Base-by-base conservation (phyloP, 2,888 invertebrate species). In the Eilema griseolum region DNA sequence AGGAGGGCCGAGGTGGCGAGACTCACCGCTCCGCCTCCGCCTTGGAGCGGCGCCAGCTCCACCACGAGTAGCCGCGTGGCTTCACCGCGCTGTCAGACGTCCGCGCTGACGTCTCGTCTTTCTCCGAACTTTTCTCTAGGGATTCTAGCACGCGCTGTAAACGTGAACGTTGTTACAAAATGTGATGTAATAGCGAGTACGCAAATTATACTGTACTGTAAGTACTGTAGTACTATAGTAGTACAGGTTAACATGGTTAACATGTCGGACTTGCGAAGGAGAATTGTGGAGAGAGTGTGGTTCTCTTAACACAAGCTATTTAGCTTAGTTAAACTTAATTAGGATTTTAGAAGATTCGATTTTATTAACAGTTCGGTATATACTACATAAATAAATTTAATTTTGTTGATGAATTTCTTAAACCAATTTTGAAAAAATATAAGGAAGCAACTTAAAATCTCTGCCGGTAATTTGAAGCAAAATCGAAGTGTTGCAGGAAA, bases 41-140 rank as follows among this genome's bases (percentile, higher is more conserved):
- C 71, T 89, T 92, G 77, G 96, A 93, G 31, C 97, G 95, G 1
- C 97, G 92, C 97, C 97, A 97, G 88, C 95, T 96, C 96, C 97
- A 97, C 96, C 97, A 97, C 62, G 96, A 96, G 88, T 96, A 96
- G 69, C 95, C 92, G 74, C 95, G 91, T 70, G 95, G 90, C 84
- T 96, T 94, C 78, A 88, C 83, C n/a, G 86, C 89, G 80, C 84
- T 88, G 81, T 85, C 90, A 31, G 82, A 71, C 16, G 81, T 78
- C n/a, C 83, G 82, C 68, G 75, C 69, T 77, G 74, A 71, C 37
- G 69, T 65, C 31, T 84, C 87, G 28, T 90, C 93, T 78, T 92
- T 92, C 66, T 91, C 93, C 0, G 89, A 81, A 23, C 88, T 88
- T 79, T 95, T 94, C 84, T 94, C 95, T 31, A 95, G 81, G 2